Evolutionary conservation across 1,140 invertebrate genomes (phyloP).

Genomic region (Brachionus manjavacas): DNA sequence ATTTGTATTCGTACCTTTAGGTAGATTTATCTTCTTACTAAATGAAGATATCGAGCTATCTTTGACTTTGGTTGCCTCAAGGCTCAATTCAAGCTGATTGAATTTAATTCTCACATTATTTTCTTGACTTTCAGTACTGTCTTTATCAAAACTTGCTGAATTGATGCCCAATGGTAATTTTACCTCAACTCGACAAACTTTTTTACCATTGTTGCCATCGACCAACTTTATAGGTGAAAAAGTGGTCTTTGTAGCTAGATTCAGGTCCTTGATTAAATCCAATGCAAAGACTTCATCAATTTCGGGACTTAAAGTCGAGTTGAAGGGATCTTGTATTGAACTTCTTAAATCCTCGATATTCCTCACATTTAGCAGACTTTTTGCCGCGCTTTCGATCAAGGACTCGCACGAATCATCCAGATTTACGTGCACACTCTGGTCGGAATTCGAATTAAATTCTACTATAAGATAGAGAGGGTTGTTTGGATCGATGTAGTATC

Average conservation of each 20-base stretch:
- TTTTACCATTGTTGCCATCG: neutral
- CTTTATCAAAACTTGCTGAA: neutral
- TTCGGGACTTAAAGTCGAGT: neutral
- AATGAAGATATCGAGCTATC: neutral
- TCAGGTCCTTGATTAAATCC: slow-evolving; percentile 13
- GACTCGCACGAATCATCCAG: slow-evolving; percentile 28
- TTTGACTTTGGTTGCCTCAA: neutral
- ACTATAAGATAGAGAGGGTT: slow-evolving; percentile 8
- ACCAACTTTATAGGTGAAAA: slow-evolving; percentile 15
- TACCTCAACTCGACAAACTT: neutral
- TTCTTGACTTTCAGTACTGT: neutral
- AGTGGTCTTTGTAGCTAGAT: neutral
- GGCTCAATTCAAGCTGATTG: neutral
- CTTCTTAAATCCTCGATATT: slow-evolving; percentile 34
- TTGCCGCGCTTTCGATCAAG: neutral
- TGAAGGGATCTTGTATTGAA: slow-evolving; percentile 6
- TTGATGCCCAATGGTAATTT: neutral
- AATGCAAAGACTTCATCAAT: neutral
- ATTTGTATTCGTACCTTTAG: neutral
- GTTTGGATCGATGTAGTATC: neutral
- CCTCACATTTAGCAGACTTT: slow-evolving; percentile 13
- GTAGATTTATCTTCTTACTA: slow-evolving; percentile 12
- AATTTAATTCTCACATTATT: neutral
- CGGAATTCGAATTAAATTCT: neutral
- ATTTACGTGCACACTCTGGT: neutral